phyloP scores from a whole-genome alignment of 2,797 vertebrate species.

The Okamejei kenojei region DNA sequence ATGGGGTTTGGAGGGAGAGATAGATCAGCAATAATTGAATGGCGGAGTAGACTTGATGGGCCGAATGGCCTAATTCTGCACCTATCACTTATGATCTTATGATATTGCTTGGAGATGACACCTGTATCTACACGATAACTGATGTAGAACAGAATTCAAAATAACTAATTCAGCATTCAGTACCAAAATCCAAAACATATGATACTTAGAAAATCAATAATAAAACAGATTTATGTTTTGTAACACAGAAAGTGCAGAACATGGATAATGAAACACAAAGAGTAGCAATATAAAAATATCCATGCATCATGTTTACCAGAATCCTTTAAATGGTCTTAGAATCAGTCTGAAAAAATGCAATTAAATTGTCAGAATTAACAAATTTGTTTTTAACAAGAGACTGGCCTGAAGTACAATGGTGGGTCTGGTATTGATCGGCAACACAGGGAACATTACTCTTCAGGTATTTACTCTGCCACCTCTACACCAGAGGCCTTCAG shows the following conservation, averaged over 20 bases:
- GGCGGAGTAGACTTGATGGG: too few species aligned
- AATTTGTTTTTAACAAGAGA: conserved; percentile 98
- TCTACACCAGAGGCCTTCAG: conserved; percentile 76
- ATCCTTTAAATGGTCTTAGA: conserved; percentile 56
- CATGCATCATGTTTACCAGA: neutral
- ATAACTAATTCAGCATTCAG: neutral
- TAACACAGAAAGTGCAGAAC: neutral
- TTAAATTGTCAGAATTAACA: conserved; percentile 99
- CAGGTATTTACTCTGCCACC: conserved; percentile 97
- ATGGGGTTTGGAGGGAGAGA: too few species aligned
- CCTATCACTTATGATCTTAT: too few species aligned
- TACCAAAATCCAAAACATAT: neutral
- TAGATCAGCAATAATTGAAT: too few species aligned
- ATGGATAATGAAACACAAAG: neutral
- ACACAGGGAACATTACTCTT: conserved; percentile 93
- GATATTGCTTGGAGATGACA: neutral
- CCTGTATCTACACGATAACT: neutral
- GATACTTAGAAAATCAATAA: neutral
- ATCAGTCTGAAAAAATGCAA: conserved; percentile 83
- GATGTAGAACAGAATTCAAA: neutral
- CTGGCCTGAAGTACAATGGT: conserved; percentile 86
- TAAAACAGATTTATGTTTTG: neutral
- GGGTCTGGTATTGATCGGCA: conserved; percentile 89
- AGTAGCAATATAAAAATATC: neutral
- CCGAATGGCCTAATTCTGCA: too few species aligned